Evolutionary conservation across 1,140 invertebrate species (phyloP), one percentile per base, ranked within the genome.

Genomic region (Spodoptera litura): DNA sequence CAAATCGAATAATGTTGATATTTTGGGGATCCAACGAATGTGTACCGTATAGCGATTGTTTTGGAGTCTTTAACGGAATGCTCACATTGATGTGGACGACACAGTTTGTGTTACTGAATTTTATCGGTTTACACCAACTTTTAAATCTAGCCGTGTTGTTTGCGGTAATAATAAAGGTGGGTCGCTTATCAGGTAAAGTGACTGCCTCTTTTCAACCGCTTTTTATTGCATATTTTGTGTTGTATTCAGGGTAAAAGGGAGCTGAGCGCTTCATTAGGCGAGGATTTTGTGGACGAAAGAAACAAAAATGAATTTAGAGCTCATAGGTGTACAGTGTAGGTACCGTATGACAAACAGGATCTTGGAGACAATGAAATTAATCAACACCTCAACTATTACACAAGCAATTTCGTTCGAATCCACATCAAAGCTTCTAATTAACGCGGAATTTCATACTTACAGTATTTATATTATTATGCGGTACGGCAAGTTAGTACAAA

Each of bases 1-100:
- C 83, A 83, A 85, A 88, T 88, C 82, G 90, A 90, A 91, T 89
- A 90, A 88, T 90, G 88, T 92, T 92, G 88, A 89, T 91, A 84
- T 87, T 87, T 83, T 79, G 82, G 83, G 76, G 84, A 88, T 73
- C 86, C 81, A 84, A 82, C 84, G 81, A 92, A 89, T 88, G 77
- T 93, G 86, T 81, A 88, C 91, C 90, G 85, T 93, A 92, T 86
- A 74, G 81, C 83, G 80, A 89, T 85, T 79, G 80, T 64, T 76
- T 84, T 88, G 79, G 82, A 88, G 91, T 92, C 84, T 87, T 87
- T 90, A 89, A 89, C 89, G 85, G 83, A 85, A 87, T 85, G 87
- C 74, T 78, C 78, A 80, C 77, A 78, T 87, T 85, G 85, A 84
- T 84, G 83, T 80, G 81, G 84, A 87, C 88, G 87, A 87, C 87